phyloP scores from a whole-genome alignment of 2,888 invertebrate genomes.

The Drosophila testacea region DNA sequence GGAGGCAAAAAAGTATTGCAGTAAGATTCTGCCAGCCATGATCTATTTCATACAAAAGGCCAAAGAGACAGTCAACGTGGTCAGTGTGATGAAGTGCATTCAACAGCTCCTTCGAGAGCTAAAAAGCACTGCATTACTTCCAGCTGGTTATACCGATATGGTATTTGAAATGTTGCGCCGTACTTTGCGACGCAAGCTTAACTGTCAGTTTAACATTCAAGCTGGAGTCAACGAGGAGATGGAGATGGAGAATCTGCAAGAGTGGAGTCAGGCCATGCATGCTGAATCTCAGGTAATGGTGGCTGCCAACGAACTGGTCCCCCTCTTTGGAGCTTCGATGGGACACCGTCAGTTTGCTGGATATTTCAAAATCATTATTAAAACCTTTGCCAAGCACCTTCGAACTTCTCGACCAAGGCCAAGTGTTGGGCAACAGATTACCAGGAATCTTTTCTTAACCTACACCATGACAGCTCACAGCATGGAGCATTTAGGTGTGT shows the following conservation, averaged over 20 bases:
- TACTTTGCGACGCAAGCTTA: constrained; percentile 22
- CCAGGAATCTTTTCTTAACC: constrained; percentile 3
- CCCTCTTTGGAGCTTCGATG: constrained; percentile 22
- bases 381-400: constrained; percentile 7
- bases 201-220: constrained; percentile 21
- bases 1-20: constrained; percentile 14
- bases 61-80: constrained; percentile 11
- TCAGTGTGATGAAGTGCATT: constrained; percentile 12
- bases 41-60: constrained; percentile 8
- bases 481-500: constrained; percentile 30
- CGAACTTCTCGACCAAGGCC: neutral
- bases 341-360: constrained; percentile 20
- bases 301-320: constrained; percentile 14
- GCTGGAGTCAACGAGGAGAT: constrained; percentile 4
- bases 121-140: constrained; percentile 10
- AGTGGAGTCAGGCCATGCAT: constrained; percentile 12
- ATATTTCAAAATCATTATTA: constrained; percentile 18
- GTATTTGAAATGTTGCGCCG: constrained; percentile 19
- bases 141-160: constrained; percentile 9
- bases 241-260: constrained; percentile 7
- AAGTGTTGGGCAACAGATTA: neutral
- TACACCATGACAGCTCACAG: constrained; percentile 24
- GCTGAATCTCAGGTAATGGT: constrained; percentile 16
- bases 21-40: constrained; percentile 21
- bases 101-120: constrained; percentile 11